Base-by-base conservation (phyloP, 2,797 vertebrate species). In the Bucorvus abyssinicus region DNA sequence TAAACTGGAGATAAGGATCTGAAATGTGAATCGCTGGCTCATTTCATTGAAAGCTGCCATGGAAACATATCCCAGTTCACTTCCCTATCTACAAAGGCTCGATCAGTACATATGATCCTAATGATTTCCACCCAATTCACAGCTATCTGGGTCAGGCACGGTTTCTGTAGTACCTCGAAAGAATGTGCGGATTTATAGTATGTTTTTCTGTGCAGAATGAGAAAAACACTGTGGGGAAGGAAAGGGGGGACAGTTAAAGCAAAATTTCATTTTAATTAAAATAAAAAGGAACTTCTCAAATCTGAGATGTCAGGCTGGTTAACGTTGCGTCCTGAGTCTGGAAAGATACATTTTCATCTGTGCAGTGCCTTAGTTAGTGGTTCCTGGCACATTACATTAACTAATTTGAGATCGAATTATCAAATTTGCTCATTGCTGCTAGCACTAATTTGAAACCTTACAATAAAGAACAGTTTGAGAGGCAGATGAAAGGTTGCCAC, bases 361-460 rank as follows among this genome's bases (percentile, higher is more conserved):
- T 95, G 97, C 96, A 70, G 27, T 86, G 96, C 95, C 64, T 97
- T 97, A 82, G 97, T 98, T 98, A 97, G 98, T 26, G 98, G 96
- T 97, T 98, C 91, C 97, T 97, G 98, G 98, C 98, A 97, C 96
- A 64, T 98, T 94, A 96, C 98, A 98, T 98, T 97, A 98, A 98
- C 98, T 98, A 98, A 98, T 99, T 98, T 98, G 97, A 98, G 97
- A 97, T 98, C 94, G 98, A 98, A 99, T 99, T 98, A 99, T 98
- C 98, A 96, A 98, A 98, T 99, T 98, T 99, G 98, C 98, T 98
- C 98, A 98, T 98, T 98, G 97, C 98, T 98, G 98, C 98, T 98
- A 98, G 98, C 98, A 96, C 98, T 98, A 97, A 99, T 98, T 98
- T 98, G 97, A 98, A 98, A 97, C 97, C 97, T 96, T 98, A 98